Evolutionary conservation across 2,797 vertebrate species (phyloP).

Genomic region (Aldrovandia affinis): DNA sequence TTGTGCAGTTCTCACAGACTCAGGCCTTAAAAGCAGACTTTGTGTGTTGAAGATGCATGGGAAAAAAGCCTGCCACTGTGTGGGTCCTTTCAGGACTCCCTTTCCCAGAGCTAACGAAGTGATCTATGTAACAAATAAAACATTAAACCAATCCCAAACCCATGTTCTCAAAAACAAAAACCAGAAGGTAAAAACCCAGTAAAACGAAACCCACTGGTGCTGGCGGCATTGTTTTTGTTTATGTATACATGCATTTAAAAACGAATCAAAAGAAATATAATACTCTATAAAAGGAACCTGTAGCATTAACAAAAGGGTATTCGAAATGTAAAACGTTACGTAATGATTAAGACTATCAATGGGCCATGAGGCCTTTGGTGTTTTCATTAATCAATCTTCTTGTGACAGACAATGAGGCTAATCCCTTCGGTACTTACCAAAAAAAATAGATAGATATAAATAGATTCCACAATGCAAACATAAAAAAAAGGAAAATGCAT

Average conservation of each 20-base stretch:
- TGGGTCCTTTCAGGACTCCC: neutral
- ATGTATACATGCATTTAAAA: neutral
- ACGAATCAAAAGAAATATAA: neutral
- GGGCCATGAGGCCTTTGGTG: neutral
- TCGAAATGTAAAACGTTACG: neutral
- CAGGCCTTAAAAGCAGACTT: neutral
- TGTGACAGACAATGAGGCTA: neutral
- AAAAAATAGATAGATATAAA: no score
- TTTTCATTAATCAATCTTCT: neutral
- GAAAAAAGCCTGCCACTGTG: neutral
- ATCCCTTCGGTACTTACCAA: conserved; percentile 30
- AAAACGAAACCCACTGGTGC: no score
- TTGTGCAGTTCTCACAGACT: neutral
- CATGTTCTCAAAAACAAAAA: no score
- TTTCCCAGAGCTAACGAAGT: neutral
- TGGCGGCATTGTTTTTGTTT: neutral
- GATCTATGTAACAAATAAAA: neutral
- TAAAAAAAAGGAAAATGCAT: neutral
- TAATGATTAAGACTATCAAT: neutral
- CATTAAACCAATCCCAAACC: neutral
- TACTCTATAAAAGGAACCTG: neutral
- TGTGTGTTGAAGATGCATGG: neutral
- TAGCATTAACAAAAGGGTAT: neutral
- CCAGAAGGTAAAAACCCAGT: no score
- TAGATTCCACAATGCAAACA: no score